These are phyloP conservation scores for Pomacea maculata DNA, from an alignment of 1,140 invertebrate species.

Conservation along the genomic window DNA sequence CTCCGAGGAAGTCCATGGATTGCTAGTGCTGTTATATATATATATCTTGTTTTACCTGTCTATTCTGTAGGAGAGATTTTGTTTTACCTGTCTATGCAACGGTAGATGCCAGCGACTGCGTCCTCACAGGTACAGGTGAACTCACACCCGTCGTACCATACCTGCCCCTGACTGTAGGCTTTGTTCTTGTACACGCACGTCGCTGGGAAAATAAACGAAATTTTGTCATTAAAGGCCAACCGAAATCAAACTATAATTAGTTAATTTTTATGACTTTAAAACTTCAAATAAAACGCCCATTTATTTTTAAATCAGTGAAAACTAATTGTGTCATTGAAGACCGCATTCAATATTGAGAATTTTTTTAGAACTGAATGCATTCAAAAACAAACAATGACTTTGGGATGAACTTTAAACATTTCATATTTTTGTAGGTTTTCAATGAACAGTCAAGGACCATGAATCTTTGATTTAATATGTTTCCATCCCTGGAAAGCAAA, in stretches of 20 bases:
- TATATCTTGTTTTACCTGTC: neutral
- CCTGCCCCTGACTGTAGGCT: slow-evolving; percentile 36
- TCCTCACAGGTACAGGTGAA: slow-evolving; percentile 43
- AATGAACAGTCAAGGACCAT: neutral
- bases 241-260: too few species aligned
- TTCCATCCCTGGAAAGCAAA: neutral
- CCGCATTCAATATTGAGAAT: too few species aligned
- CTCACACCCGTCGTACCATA: slow-evolving; percentile 49
- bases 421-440: too few species aligned
- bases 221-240: neutral
- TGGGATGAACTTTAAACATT: too few species aligned
- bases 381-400: too few species aligned
- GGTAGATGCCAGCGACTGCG: slow-evolving; percentile 36
- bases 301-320: too few species aligned
- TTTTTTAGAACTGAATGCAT: too few species aligned
- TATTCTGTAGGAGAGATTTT: neutral
- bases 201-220: neutral
- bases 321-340: too few species aligned
- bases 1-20: too few species aligned
- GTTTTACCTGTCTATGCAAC: slow-evolving; percentile 44
- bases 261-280: too few species aligned
- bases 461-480: neutral
- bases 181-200: slow-evolving; percentile 41
- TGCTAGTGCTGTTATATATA: neutral
- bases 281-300: too few species aligned